phyloP scores from a whole-genome alignment of 2,888 invertebrate species.

The Bedellia somnulentella region DNA sequence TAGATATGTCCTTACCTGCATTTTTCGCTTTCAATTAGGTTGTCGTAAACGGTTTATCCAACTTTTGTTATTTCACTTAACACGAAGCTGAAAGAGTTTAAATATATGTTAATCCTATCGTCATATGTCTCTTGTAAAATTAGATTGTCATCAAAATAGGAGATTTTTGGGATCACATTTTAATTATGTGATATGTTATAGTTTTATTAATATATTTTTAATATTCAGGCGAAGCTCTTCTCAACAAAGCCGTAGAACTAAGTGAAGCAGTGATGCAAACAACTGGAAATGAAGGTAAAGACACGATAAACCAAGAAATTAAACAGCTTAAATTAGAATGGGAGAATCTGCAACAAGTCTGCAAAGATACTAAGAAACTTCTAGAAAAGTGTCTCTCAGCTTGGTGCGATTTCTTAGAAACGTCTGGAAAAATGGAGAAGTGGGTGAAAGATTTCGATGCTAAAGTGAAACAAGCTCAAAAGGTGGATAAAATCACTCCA shows the following conservation, averaged over 20 bases:
- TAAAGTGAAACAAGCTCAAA: conserved; percentile 66
- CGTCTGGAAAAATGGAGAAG: conserved; percentile 70
- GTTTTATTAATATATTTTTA: too few relatives aligned
- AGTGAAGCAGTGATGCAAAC: conserved; percentile 75
- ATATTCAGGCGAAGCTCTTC: conserved; percentile 59
- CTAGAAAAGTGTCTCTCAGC: conserved; percentile 75
- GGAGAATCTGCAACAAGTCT: conserved; percentile 76
- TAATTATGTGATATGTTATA: too few relatives aligned
- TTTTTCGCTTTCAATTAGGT: too few relatives aligned
- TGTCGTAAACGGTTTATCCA: too few relatives aligned
- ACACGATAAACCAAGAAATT: conserved; percentile 77
- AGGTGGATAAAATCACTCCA: conserved; percentile 74
- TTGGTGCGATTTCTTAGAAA: conserved; percentile 80
- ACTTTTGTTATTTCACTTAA: too few relatives aligned
- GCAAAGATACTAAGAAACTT: conserved; percentile 74
- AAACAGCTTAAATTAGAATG: conserved; percentile 79
- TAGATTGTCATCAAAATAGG: too few relatives aligned
- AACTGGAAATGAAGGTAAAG: conserved; percentile 82
- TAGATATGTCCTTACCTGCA: too few relatives aligned
- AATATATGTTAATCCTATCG: too few relatives aligned
- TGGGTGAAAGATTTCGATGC: conserved; percentile 74
- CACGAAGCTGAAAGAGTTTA: too few relatives aligned
- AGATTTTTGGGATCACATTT: too few relatives aligned
- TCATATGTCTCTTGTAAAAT: too few relatives aligned
- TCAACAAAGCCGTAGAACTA: conserved; percentile 72